These are phyloP conservation scores for Altica lythri DNA, from an alignment of 2,888 invertebrate genomes.

Conservation along the genomic window DNA sequence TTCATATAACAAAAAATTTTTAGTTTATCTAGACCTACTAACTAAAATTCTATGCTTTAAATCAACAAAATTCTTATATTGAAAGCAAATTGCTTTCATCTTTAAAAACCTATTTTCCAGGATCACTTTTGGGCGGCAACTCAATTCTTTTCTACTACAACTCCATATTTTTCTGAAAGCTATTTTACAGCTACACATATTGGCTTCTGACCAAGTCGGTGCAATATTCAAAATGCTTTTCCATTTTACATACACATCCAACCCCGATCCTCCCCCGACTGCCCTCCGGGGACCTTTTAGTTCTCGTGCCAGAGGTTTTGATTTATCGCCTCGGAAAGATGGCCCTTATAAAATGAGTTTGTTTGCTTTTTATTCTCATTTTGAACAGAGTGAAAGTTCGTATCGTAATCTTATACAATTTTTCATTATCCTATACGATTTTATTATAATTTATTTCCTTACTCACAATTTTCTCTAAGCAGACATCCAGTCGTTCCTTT, in stretches of 20 bases:
- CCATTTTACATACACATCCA: slow-evolving; percentile 35
- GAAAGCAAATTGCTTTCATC: slow-evolving; percentile 11
- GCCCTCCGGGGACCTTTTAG: slow-evolving; percentile 32
- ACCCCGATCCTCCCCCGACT: neutral
- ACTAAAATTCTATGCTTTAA: too few relatives aligned
- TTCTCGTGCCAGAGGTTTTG: slow-evolving; percentile 30
- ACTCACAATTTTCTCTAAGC: too few relatives aligned
- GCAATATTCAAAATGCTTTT: slow-evolving; percentile 48
- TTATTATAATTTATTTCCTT: too few relatives aligned
- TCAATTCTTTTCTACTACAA: slow-evolving; percentile 44
- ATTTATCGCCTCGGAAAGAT: slow-evolving; percentile 25
- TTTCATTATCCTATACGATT: too few relatives aligned
- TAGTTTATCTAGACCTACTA: too few relatives aligned
- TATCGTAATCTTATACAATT: too few relatives aligned
- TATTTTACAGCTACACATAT: slow-evolving; percentile 55
- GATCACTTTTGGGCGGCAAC: slow-evolving; percentile 46
- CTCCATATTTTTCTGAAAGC: slow-evolving; percentile 57
- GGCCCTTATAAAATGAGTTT: too few relatives aligned
- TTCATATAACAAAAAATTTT: too few relatives aligned
- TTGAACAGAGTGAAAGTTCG: too few relatives aligned
- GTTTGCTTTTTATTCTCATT: too few relatives aligned
- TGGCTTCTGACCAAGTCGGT: slow-evolving; percentile 48
- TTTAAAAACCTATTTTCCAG: slow-evolving; percentile 14
- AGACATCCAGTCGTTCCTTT: neutral
- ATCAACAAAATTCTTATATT: too few relatives aligned